Evolutionary conservation across 1,140 invertebrate species (phyloP).

Genomic region (Gonatopus flavifemur): DNA sequence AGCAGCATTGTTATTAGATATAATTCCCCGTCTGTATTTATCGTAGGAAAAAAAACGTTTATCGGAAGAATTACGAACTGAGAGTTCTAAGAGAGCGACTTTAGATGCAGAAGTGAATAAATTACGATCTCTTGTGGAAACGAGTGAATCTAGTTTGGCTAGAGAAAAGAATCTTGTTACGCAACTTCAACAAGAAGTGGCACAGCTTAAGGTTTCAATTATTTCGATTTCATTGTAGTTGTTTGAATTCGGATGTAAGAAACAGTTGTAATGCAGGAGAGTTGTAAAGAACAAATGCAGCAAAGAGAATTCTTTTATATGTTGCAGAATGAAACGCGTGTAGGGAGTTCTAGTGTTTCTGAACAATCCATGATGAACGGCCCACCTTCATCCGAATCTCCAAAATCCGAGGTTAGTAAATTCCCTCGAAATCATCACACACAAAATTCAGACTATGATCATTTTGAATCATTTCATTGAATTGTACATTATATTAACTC

Average conservation of each 20-base stretch:
- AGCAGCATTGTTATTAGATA: too few relatives aligned
- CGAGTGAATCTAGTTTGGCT: slow-evolving; percentile 24
- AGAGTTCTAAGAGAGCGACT: slow-evolving; percentile 30
- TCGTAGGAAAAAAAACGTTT: slow-evolving; percentile 39
- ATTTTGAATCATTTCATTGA: too few relatives aligned
- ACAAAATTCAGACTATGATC: too few relatives aligned
- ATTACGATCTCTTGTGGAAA: slow-evolving; percentile 33
- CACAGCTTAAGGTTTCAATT: slow-evolving; percentile 39
- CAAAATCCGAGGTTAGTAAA: slow-evolving; percentile 45
- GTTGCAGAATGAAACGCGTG: slow-evolving; percentile 36
- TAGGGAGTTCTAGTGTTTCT: slow-evolving; percentile 37
- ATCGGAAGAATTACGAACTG: slow-evolving; percentile 32
- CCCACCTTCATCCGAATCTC: slow-evolving; percentile 38
- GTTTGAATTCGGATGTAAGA: not conserved
- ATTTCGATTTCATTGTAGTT: not conserved
- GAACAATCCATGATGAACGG: slow-evolving; percentile 43
- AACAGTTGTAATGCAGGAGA: too few relatives aligned
- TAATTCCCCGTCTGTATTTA: too few relatives aligned
- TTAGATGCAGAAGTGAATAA: slow-evolving; percentile 37
- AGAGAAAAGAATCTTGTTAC: slow-evolving; percentile 36
- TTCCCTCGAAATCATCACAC: too few relatives aligned
- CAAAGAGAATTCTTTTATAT: slow-evolving; percentile 3
- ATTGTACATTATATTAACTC: too few relatives aligned
- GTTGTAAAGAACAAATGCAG: too few relatives aligned
- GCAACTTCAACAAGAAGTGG: slow-evolving; percentile 40